Percentiles rank a stretch among this genome's conserved stretches.
Conservation (phyloP, 2,888 invertebrate genomes). For the Griposia aprilina region DNA sequence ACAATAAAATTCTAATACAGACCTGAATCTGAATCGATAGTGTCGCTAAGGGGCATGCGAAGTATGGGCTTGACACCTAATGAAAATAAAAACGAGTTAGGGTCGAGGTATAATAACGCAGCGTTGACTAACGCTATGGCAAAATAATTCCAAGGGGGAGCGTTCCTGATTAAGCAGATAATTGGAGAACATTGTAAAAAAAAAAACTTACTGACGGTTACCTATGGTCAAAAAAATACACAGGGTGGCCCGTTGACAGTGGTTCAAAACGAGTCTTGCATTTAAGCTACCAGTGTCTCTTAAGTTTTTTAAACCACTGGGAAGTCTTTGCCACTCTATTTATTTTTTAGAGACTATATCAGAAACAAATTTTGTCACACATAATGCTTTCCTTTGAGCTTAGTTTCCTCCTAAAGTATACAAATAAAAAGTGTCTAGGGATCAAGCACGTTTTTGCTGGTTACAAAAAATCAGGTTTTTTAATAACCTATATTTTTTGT, state of each 20-base stretch:
- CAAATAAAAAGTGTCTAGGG: too few species aligned
- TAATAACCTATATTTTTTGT: too few species aligned
- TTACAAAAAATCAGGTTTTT: too few species aligned
- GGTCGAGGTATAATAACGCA: not conserved
- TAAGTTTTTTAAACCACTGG: not conserved
- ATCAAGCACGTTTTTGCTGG: too few species aligned
- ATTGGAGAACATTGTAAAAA: too few species aligned
- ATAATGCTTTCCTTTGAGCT: not conserved
- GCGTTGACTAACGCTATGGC: not conserved
- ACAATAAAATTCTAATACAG: not conserved
- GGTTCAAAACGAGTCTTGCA: not conserved
- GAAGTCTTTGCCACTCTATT: not conserved
- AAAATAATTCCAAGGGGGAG: not conserved
- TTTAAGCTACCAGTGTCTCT: not conserved
- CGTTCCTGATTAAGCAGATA: not conserved
- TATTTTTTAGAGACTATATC: not conserved
- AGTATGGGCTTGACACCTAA: constrained; percentile 11
- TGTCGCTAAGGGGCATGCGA: not conserved
- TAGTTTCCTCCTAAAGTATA: not conserved
- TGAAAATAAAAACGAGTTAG: not conserved
- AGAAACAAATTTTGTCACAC: not conserved
- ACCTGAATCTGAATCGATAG: not conserved
- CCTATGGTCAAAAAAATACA: not conserved
- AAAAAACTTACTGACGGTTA: not conserved
- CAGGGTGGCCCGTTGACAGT: not conserved